These are phyloP conservation scores for Papilio gigon DNA, from an alignment of 2,888 invertebrate genomes.

Conservation along the genomic window DNA sequence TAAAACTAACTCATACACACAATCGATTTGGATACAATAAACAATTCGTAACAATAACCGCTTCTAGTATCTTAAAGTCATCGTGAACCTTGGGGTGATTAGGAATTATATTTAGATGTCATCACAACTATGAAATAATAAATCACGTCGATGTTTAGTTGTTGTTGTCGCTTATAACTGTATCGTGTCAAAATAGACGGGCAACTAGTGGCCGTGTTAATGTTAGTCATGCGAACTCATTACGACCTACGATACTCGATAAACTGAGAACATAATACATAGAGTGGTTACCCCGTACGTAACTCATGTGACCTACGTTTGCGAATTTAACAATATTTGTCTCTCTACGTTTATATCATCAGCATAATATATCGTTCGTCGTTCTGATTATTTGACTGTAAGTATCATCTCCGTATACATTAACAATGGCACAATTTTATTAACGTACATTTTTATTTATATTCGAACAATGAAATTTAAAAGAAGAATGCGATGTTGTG, in stretches of 20 bases:
- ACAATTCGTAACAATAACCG: slow-evolving; percentile 56
- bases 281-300: slow-evolving; percentile 4
- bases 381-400: slow-evolving; percentile 52
- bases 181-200: slow-evolving; percentile 68
- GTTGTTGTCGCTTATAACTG: slow-evolving; percentile 75
- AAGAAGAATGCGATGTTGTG: slow-evolving; percentile 53
- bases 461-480: slow-evolving; percentile 16
- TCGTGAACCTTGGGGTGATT: slow-evolving; percentile 45
- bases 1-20: slow-evolving; percentile 51
- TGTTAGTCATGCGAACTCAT: slow-evolving; percentile 53
- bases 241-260: slow-evolving; percentile 57
- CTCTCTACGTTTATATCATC: slow-evolving; percentile 46
- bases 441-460: slow-evolving; percentile 18
- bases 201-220: slow-evolving; percentile 66
- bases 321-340: slow-evolving; percentile 3
- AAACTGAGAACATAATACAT: slow-evolving; percentile 52
- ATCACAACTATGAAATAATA: slow-evolving; percentile 53
- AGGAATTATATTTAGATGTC: slow-evolving; percentile 54
- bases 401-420: slow-evolving; percentile 13
- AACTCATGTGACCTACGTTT: background rate
- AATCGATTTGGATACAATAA: slow-evolving; percentile 17
- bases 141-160: slow-evolving; percentile 74
- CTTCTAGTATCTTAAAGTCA: slow-evolving; percentile 55
- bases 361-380: slow-evolving; percentile 73
- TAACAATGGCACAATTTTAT: slow-evolving; percentile 27